Percentiles rank a stretch among this genome's conserved stretches.
These are phyloP conservation scores for Colistium nudipinnis DNA, from an alignment of 2,113 vertebrate genomes.

Conservation along the genomic window DNA sequence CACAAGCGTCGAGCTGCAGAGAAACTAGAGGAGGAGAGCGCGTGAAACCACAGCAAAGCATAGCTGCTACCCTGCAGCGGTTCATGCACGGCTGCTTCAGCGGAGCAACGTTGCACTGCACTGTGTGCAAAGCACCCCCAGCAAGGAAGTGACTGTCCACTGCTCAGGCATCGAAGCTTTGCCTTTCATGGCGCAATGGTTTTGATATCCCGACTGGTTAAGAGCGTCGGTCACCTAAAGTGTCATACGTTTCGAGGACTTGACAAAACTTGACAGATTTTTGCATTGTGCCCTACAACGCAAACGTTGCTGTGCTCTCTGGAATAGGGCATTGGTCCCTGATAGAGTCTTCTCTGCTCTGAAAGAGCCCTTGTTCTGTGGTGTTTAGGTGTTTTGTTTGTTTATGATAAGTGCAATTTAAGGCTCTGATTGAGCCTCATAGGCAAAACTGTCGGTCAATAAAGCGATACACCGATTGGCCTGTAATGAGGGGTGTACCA, in stretches of 20 bases:
- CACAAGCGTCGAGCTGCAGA: not conserved
- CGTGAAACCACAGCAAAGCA: constrained; percentile 59
- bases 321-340: too few relatives aligned
- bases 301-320: too few relatives aligned
- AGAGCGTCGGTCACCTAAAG: not conserved
- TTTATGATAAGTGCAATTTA: constrained; percentile 9
- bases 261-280: too few relatives aligned
- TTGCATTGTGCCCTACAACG: too few relatives aligned
- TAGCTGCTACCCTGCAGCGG: constrained; percentile 18
- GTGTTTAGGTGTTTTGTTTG: not conserved
- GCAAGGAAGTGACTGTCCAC: constrained; percentile 53
- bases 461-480: constrained; percentile 36
- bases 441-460: constrained; percentile 26
- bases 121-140: constrained; percentile 22
- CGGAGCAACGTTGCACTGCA: constrained; percentile 51
- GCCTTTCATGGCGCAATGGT: constrained; percentile 10
- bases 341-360: constrained; percentile 24
- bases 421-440: not conserved
- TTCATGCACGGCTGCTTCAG: constrained; percentile 43
- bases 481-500: constrained; percentile 21
- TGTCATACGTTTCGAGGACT: not conserved
- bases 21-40: constrained; percentile 25
- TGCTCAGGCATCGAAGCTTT: constrained; percentile 12
- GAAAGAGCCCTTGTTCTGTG: constrained; percentile 27
- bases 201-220: not conserved